Base-by-base conservation (phyloP, 1,140 invertebrate genomes). In the roundworm (Caenorhabditis elegans) region DNA sequence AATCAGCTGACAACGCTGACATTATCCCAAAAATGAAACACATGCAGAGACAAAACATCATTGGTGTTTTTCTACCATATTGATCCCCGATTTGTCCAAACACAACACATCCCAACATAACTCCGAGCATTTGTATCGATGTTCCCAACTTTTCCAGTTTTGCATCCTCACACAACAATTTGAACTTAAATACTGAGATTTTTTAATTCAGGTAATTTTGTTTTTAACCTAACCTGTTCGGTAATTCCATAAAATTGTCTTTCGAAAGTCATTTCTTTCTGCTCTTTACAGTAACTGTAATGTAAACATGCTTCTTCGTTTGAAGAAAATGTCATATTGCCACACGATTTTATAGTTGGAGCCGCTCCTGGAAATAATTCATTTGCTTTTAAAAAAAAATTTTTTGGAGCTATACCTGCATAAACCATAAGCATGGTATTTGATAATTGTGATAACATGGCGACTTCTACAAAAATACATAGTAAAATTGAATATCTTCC, bases 11-110 rank as follows among this genome's bases (percentile, higher is more conserved):
- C 4, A 70, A 13, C 2, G 60, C 60, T 1, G 60, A 70, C 60
- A 24, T 31, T 1, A 70, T 70, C 13, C 60, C 60, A 24, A 70
- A 70, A 13, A 70, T 39, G 26, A 70, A 70, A 39, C 60, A 70
- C 60, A 70, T 70, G n/a, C 60, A 70, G 22, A 70, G 34, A 70
- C 60, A 70, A n/a, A 70, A 70, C 60, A 70, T 70, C 60, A 70
- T 70, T 70, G 60, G 60, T 11, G 36, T 70, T n/a, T 70, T 70
- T 43, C 60, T 36, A 22, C 60, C 60, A 24, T 43, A 70, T 11
- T 5, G n/a, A 70, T 70, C 60, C n/a, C 60, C 60, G n/a, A 70
- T 70, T 70, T 70, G 60, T 1, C 60, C 60, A 31, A 70, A 70
- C 22, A 70, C 34, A 17, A 70, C 6, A 22, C 60, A 70, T 0